A percentile compares a stretch with the other conserved stretches of the same genome.
These are phyloP conservation scores for Gnathonemus echidnorhynchus DNA, from an alignment of 2,113 vertebrate genomes.

Conservation along the genomic window DNA sequence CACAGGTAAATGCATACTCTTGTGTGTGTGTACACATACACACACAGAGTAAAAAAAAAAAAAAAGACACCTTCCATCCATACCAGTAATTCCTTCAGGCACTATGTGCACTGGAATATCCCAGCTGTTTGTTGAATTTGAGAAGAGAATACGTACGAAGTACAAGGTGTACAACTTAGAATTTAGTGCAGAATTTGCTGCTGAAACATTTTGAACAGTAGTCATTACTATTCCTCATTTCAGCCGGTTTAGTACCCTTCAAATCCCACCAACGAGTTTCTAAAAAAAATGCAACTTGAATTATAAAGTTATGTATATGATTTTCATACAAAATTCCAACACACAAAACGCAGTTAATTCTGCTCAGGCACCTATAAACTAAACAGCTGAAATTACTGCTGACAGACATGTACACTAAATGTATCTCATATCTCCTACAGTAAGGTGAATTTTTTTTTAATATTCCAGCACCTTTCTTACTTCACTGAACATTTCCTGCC, in stretches of 20 bases:
- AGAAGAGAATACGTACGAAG: neutral
- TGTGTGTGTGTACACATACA: neutral
- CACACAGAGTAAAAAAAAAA: neutral
- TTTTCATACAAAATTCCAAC: neutral
- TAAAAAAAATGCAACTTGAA: neutral
- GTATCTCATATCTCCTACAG: neutral
- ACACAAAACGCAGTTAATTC: neutral
- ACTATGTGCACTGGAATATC: neutral
- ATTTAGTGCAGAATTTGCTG: neutral
- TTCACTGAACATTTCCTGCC: neutral
- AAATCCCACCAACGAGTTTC: neutral
- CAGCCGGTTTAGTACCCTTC: neutral
- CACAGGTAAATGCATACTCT: neutral
- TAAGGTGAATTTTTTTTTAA: neutral
- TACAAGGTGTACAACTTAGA: neutral
- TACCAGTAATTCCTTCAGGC: neutral
- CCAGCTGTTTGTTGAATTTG: conserved; percentile 5
- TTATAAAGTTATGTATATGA: neutral
- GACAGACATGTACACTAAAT: neutral
- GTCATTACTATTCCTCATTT: neutral
- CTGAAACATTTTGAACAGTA: neutral
- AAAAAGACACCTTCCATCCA: neutral
- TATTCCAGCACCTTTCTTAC: neutral
- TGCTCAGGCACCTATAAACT: neutral
- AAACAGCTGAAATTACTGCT: neutral